phyloP scores from a whole-genome alignment of 2,888 invertebrate species.

The Dasypolia templi region DNA sequence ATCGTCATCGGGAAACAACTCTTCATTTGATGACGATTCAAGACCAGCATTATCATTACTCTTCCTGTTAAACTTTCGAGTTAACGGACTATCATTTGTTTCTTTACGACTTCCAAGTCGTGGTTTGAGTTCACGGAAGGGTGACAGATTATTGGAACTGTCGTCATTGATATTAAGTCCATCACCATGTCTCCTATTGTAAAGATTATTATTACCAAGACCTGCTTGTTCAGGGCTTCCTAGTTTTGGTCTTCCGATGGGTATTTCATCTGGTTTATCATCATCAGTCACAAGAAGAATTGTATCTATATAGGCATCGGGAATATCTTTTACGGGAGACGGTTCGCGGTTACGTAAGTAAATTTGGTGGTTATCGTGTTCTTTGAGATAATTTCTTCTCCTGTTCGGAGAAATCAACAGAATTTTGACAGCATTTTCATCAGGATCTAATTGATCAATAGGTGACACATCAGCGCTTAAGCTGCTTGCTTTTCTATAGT shows the following conservation, averaged over 20 bases:
- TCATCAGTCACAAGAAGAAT: constrained; percentile 24
- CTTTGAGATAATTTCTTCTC: constrained; percentile 11
- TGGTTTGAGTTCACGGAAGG: not conserved
- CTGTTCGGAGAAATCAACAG: not conserved
- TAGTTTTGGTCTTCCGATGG: constrained; percentile 7
- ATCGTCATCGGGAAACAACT: constrained; percentile 1
- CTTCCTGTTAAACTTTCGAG: constrained; percentile 1
- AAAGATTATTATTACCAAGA: not conserved
- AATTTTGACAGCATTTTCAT: constrained; percentile 10
- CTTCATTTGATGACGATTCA: not conserved
- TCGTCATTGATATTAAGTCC: not conserved
- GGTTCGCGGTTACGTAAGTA: not conserved
- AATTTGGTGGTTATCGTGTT: not conserved
- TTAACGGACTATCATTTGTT: not conserved
- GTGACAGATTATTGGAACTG: not conserved
- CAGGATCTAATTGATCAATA: not conserved
- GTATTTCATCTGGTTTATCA: constrained; percentile 21
- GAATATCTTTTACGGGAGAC: not conserved
- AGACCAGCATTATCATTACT: not conserved
- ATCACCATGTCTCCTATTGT: constrained; percentile 8
- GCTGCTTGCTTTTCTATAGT: not conserved
- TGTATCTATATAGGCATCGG: constrained; percentile 18
- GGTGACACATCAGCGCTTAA: constrained; percentile 14
- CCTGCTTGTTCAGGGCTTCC: not conserved
- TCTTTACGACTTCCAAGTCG: not conserved